Base-by-base conservation (phyloP, 1,140 invertebrate genomes). In the Drosophila sechellia region DNA sequence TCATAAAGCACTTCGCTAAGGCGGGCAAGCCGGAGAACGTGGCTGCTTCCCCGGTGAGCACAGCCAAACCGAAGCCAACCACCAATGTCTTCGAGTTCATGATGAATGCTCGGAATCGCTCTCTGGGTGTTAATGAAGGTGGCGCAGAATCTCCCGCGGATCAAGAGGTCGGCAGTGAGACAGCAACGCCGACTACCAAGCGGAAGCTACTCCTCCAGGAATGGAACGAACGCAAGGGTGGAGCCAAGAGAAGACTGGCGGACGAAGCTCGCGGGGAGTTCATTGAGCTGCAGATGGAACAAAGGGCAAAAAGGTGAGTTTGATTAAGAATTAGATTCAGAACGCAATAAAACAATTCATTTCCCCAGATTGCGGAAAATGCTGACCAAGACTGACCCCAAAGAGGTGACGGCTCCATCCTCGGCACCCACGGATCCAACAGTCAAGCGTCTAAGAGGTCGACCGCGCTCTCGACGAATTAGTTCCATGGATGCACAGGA, bases 41-140 rank as follows among this genome's bases (percentile, higher is more conserved):
- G 46, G 35, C 15, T 43, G 39, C 42, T 13, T 52, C 50, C 15
- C 25, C 42, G 8, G 25, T 40, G 22, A 34, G 1, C 3, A 8
- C 42, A 10, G 15, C 65, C 12, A 66, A 63, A 40, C 20, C 57
- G 25, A 61, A 65, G 27, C 13, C 53, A 6, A 20, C 85, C 8
- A 84, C 74, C n/a, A 92, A 95, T 94, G 94, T 94, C 25, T 95
- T 95, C 90, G 92, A 94, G 73, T 78, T 95, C 37, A 92, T 95
- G 91, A 95, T 95, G 95, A 94, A 94, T 69, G 93, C 94, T 20
- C 92, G 94, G 71, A 93, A 94, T 77, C 94, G 94, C 77, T 93
- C 93, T 39, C 93, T 95, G 68, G 95, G 95, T 13, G 83, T 77
- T n/a, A 95, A 95, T 92, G 93, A 94, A 17, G 93, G 93, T 11